Evolutionary conservation across 2,797 vertebrate genomes (phyloP).

Genomic region (Leuciscus waleckii): DNA sequence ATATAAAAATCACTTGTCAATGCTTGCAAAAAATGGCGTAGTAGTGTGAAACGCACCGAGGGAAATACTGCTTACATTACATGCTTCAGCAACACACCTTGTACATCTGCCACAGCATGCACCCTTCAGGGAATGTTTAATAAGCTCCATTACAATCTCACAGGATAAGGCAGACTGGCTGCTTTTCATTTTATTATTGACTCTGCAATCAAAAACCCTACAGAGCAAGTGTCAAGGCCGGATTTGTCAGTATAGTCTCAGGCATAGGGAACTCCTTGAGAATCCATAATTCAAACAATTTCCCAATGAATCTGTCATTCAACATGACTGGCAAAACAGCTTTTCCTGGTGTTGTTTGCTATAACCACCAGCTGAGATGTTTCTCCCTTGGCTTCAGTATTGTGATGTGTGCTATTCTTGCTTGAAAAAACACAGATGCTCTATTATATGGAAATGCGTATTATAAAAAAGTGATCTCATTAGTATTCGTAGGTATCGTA

Average conservation of each 20-base stretch:
- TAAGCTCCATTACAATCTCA: constrained; percentile 15
- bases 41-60: background rate
- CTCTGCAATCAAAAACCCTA: constrained; percentile 4
- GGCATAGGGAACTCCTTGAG: constrained; percentile 15
- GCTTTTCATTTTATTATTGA: constrained; percentile 2
- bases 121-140: constrained; percentile 18
- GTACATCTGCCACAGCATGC: constrained; percentile 10
- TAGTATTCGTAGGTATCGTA: background rate
- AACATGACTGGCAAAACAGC: constrained; percentile 20
- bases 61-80: constrained; percentile 16
- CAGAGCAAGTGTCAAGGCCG: constrained; percentile 26
- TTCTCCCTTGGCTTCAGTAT: background rate
- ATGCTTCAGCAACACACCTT: constrained; percentile 25
- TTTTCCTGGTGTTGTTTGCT: constrained; percentile 10
- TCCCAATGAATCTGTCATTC: constrained; percentile 12
- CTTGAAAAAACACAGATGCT: constrained; percentile 1
- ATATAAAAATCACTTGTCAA: constrained; percentile 7
- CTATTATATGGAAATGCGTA: background rate
- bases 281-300: constrained; percentile 39
- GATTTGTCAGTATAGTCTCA: constrained; percentile 27
- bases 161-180: background rate
- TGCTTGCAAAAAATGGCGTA: background rate
- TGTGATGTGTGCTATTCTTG: background rate
- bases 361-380: constrained; percentile 20
- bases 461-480: background rate